A percentile compares a stretch with the other conserved stretches of the same genome.
Conservation (phyloP, 2,113 vertebrate genomes). For the Nymphicus hollandicus region DNA sequence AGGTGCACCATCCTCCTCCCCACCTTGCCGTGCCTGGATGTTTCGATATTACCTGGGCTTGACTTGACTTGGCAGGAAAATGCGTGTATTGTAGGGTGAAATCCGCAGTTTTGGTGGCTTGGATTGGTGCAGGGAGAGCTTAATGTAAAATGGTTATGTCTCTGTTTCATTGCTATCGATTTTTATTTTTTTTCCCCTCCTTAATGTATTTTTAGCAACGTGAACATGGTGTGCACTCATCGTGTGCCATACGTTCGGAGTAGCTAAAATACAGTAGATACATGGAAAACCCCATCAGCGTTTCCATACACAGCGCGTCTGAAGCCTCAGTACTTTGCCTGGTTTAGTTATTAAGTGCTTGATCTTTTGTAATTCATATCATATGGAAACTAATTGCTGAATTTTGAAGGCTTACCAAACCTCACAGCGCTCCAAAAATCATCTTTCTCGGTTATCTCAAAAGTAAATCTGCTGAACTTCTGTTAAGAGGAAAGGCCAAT, state of each 20-base stretch:
- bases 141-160: neutral
- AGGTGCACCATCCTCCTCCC: neutral
- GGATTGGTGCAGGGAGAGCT: neutral
- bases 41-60: neutral
- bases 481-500: slow-evolving; percentile 45
- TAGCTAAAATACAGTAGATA: slow-evolving; percentile 1
- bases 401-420: neutral
- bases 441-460: slow-evolving; percentile 3
- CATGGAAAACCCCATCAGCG: neutral
- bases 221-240: neutral
- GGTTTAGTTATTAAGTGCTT: neutral
- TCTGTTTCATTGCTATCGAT: neutral
- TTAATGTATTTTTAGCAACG: slow-evolving; percentile 21
- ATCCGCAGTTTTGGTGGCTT: neutral
- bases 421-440: slow-evolving; percentile 2
- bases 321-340: neutral
- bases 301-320: neutral
- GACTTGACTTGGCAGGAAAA: neutral
- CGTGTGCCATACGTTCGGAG: neutral
- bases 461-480: slow-evolving; percentile 43
- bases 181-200: neutral
- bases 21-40: neutral
- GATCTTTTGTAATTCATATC: neutral
- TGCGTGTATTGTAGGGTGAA: neutral
- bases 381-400: neutral